Evolutionary conservation across 2,113 vertebrate species (phyloP).

Genomic region (Tamias sibiricus): DNA sequence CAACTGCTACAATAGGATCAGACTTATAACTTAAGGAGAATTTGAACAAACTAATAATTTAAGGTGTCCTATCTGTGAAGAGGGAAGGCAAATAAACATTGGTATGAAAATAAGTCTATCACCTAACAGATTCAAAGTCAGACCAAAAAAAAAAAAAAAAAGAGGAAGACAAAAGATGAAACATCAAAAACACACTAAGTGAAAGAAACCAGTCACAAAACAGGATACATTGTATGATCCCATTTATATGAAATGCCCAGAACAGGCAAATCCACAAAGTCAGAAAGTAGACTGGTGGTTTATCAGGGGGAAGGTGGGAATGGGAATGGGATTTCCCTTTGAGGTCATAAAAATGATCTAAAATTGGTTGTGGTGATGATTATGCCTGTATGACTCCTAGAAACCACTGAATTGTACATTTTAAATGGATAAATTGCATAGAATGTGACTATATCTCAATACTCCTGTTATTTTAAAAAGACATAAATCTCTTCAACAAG

Average conservation of each 20-base stretch:
- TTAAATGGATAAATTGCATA: neutral
- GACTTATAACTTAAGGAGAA: slow-evolving; percentile 26
- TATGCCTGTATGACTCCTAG: neutral
- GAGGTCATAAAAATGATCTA: slow-evolving; percentile 41
- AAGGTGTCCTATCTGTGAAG: neutral
- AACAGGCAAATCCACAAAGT: neutral
- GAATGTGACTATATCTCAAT: neutral
- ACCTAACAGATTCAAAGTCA: slow-evolving; percentile 42
- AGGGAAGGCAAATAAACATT: slow-evolving; percentile 25
- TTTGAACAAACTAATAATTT: slow-evolving; percentile 52
- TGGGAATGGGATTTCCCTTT: slow-evolving; percentile 1
- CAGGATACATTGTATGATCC: neutral
- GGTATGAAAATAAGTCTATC: neutral
- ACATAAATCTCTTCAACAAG: slow-evolving; percentile 11
- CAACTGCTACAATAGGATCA: neutral
- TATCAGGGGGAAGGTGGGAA: neutral
- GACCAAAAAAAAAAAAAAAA: neutral
- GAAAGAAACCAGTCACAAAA: slow-evolving; percentile 21
- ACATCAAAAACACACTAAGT: neutral
- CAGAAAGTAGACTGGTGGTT: neutral
- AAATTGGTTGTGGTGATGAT: neutral
- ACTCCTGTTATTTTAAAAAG: slow-evolving; percentile 12
- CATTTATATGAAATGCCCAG: neutral
- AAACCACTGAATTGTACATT: neutral
- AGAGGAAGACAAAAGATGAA: neutral